These are phyloP conservation scores for Lophura nycthemera DNA, from an alignment of 2,113 vertebrate species.

Conservation along the genomic window DNA sequence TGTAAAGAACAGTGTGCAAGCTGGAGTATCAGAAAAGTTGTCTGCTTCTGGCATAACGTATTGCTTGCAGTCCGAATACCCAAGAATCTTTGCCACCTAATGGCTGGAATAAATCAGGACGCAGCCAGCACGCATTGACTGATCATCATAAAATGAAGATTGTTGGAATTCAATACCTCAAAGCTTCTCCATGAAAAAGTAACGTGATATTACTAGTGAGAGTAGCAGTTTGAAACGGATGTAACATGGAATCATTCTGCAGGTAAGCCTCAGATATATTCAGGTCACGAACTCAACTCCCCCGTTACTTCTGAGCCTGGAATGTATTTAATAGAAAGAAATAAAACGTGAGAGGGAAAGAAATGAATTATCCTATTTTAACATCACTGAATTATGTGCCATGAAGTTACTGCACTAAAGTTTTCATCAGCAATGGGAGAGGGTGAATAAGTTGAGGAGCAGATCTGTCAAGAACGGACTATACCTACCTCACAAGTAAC, in stretches of 20 bases:
- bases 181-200: conserved; percentile 5
- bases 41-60: neutral
- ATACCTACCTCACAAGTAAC: neutral
- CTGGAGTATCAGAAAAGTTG: neutral
- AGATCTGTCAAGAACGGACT: neutral
- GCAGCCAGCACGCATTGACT: neutral
- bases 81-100: conserved; percentile 3
- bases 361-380: conserved; percentile 30
- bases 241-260: neutral
- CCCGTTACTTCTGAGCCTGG: neutral
- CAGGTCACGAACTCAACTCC: conserved; percentile 11
- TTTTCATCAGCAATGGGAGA: neutral
- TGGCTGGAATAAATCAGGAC: conserved; percentile 18
- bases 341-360: conserved; percentile 20
- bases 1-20: neutral
- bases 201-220: neutral
- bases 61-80: neutral
- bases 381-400: conserved; percentile 5
- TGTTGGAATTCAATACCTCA: neutral
- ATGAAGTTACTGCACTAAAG: conserved; percentile 11
- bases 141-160: conserved; percentile 25
- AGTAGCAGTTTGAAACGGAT: neutral
- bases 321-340: conserved; percentile 55
- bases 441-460: neutral
- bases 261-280: conserved; percentile 43